Evolutionary conservation across 2,797 vertebrate genomes (phyloP).

Genomic region (Lagorchestes hirsutus): DNA sequence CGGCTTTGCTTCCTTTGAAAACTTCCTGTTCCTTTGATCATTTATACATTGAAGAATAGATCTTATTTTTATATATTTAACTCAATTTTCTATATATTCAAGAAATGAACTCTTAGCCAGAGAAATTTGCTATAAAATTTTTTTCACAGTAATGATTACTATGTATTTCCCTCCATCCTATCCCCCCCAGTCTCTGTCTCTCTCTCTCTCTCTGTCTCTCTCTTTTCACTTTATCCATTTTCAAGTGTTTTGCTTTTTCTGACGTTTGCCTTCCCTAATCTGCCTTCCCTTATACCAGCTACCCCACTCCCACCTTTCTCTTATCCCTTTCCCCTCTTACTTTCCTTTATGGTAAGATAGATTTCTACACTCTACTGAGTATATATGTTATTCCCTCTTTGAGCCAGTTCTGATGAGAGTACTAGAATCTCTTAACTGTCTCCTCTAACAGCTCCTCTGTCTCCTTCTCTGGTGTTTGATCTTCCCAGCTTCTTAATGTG

Average conservation of each 20-base stretch:
- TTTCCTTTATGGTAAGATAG: not conserved
- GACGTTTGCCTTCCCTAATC: not conserved
- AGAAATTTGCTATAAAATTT: not conserved
- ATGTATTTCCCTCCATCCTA: not conserved
- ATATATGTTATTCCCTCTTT: slow-evolving; percentile 13
- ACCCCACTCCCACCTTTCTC: not conserved
- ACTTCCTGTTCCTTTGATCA: not conserved
- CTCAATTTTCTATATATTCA: not conserved
- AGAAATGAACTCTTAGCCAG: not conserved
- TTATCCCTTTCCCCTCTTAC: not conserved
- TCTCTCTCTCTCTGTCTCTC: not conserved
- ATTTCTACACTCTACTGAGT: slow-evolving; percentile 3
- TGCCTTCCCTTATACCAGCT: not conserved
- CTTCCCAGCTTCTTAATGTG: not conserved
- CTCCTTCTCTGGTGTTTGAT: slow-evolving; percentile 35
- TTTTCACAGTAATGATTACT: not conserved
- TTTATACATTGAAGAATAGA: not conserved
- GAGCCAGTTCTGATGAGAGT: not conserved
- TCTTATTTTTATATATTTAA: not conserved
- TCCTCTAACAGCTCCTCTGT: slow-evolving; percentile 1
- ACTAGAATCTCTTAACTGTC: not conserved
- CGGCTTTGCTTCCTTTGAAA: not conserved
- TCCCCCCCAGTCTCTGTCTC: not conserved
- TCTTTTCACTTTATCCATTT: not conserved
- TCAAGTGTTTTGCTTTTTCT: not conserved